Evolutionary conservation across 2,113 vertebrate species (phyloP), one percentile per base, ranked within the genome.

Genomic region (Tichodroma muraria): DNA sequence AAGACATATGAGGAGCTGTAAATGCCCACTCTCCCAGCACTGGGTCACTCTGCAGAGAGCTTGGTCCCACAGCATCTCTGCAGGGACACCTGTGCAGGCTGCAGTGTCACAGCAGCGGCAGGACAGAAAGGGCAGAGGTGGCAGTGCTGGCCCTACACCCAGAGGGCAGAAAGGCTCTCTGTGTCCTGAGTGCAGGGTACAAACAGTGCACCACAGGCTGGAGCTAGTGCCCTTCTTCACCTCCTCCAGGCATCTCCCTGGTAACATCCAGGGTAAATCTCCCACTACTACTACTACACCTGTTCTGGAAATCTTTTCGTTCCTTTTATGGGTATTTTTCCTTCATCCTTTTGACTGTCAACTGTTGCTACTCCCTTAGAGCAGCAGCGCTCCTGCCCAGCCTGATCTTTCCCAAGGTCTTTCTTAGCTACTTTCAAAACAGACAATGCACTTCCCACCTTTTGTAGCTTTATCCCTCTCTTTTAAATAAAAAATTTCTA

Each of bases 141-240:
- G 47, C 7, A 80, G 49, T 0, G 2, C 40, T 2, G 1, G 57
- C 45, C 45, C 40, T 11, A 10, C n/a, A 9, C 6, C 13, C 13
- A 13, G 28, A 14, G 71, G 33, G 63, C 88, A 65, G 68, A 49
- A 30, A 27, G 65, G 38, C 35, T 42, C 47, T 52, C 9, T 45
- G 11, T 11, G 24, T 49, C 49, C 80, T 59, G 24, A 42, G 21
- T 10, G 54, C 28, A 30, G 50, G 0, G 0, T 2, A 33, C 54
- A 65, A 28, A 45, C 49, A 27, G 24, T 10, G 24, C 5, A 1
- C n/a, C 2, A 1, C 0, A 0, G 35, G 38, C 56, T 60, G 22
- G 16, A 92, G 77, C 82, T 8, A 2, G 17, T 47, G 69, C 49
- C 81, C 57, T 85, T 56, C 90, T 38, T 69, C 90, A 63, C 50